Evolutionary conservation across 2,888 invertebrate species (phyloP), one percentile per base, ranked within the genome.

Genomic region (Oscheius sp.): DNA sequence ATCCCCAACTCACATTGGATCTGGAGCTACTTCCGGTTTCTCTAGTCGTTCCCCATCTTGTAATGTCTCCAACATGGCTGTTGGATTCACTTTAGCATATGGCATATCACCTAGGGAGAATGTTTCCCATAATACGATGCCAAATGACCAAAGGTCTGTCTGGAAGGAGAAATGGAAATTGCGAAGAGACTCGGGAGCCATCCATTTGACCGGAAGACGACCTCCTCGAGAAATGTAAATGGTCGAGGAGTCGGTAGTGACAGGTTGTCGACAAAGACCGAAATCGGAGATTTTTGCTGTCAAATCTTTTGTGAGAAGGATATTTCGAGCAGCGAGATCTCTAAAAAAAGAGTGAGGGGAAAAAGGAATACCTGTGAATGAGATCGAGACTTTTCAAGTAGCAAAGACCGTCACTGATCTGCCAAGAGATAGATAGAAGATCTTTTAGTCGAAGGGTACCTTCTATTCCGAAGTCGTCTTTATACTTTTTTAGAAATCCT

Each of bases 381-480:
- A n/a, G n/a, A n/a, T n/a, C n/a, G n/a, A n/a, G n/a, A n/a, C n/a
- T n/a, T n/a, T n/a, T n/a, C n/a, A n/a, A 33, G 1, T 54, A 9
- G 14, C 3, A 59, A 44, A 12, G 20, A n/a, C 79, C 81, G 68
- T 81, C 70, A 38, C 70, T 68, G 50, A 78, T 62, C 20, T 62
- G 62, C 62, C 62, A 62, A 22, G 62, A n/a, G 20, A 80, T 77
- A 1, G 80, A 80, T 0, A 81, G 68, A 4, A 81, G 66, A 49
- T 81, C 78, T 54, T 78, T 79, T 12, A 78, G 77, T 24, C 67
- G 71, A 2, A 78, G 30, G 8, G 65, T 17, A 9, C 47, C 62
- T 6, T 72, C 78, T 70, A 71, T 26, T 0, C 75, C 36, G 1
- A 77, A 64, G 66, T 70, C 65, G 45, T 72, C 70, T 33, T 70